Evolutionary conservation across 2,888 invertebrate genomes (phyloP).

Genomic region (Torymus tubicola): DNA sequence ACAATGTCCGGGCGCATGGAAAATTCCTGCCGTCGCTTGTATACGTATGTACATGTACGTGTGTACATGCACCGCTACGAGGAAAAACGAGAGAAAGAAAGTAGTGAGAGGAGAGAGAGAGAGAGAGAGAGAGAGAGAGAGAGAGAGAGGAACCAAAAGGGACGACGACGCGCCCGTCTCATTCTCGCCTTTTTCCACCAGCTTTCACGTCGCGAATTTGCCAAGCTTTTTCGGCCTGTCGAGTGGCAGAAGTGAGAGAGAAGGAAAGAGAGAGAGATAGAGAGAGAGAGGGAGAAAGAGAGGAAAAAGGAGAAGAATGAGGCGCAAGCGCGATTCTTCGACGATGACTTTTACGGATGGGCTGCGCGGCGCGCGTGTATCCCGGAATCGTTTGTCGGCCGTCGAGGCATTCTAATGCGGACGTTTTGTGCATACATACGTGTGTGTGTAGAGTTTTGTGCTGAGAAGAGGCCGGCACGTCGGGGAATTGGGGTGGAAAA

Average conservation of each 20-base stretch:
- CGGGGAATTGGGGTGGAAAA: conserved; percentile 11
- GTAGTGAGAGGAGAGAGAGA: too few relatives aligned
- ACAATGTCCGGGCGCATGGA: neutral
- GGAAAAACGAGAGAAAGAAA: neutral
- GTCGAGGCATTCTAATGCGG: conserved; percentile 41
- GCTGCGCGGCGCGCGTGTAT: neutral
- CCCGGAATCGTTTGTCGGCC: conserved; percentile 29
- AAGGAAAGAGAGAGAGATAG: too few relatives aligned
- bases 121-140: too few relatives aligned
- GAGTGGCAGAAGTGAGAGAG: neutral
- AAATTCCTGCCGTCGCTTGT: conserved; percentile 6
- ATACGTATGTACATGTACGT: neutral
- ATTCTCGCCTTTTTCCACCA: neutral
- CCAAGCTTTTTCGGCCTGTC: conserved; percentile 24
- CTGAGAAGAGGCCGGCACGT: neutral
- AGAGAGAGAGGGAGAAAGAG: conserved; percentile 1
- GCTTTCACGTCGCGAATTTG: conserved; percentile 17
- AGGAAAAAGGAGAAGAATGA: neutral
- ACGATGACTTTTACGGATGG: conserved; percentile 49
- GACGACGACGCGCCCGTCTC: neutral
- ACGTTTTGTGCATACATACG: neutral
- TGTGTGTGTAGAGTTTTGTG: too few relatives aligned
- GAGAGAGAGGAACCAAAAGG: conserved; percentile 1
- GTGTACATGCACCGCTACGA: neutral
- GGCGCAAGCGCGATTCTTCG: conserved; percentile 10